Conservation (phyloP, 2,113 vertebrate genomes). For the Naja naja region DNA sequence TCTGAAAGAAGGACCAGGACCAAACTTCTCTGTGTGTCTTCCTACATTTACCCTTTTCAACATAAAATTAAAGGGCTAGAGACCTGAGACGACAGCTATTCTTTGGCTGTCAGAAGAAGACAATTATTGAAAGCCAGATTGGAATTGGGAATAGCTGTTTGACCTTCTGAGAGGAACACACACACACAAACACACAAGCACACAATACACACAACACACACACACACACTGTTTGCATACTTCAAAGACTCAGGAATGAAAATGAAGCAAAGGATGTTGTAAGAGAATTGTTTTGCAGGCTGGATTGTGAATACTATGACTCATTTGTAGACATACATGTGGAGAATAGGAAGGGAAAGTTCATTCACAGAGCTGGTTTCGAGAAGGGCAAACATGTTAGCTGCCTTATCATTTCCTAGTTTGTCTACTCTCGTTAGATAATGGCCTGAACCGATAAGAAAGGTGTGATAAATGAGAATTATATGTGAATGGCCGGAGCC, state of each 20-base stretch:
- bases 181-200: not conserved
- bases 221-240: slow-evolving; percentile 33
- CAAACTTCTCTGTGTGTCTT: not conserved
- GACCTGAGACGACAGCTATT: not conserved
- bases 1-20: not conserved
- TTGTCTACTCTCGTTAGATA: slow-evolving; percentile 21
- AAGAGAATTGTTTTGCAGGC: slow-evolving; percentile 39
- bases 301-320: not conserved
- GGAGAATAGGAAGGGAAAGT: slow-evolving; percentile 5
- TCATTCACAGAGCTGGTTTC: not conserved
- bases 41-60: not conserved
- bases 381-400: slow-evolving; percentile 11
- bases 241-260: slow-evolving; percentile 50
- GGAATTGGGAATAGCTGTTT: slow-evolving; percentile 48
- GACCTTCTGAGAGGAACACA: slow-evolving; percentile 26
- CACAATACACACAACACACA: not conserved
- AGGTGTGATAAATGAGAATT: not conserved
- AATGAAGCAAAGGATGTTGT: slow-evolving; percentile 58
- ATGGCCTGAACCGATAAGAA: slow-evolving; percentile 3
- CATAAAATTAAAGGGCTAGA: not conserved
- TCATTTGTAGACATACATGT: not conserved
- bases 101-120: not conserved
- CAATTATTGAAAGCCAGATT: slow-evolving; percentile 46
- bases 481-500: not conserved
- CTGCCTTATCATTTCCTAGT: slow-evolving; percentile 4